phyloP scores from a whole-genome alignment of 2,113 vertebrate genomes.

The Arizona elegans region DNA sequence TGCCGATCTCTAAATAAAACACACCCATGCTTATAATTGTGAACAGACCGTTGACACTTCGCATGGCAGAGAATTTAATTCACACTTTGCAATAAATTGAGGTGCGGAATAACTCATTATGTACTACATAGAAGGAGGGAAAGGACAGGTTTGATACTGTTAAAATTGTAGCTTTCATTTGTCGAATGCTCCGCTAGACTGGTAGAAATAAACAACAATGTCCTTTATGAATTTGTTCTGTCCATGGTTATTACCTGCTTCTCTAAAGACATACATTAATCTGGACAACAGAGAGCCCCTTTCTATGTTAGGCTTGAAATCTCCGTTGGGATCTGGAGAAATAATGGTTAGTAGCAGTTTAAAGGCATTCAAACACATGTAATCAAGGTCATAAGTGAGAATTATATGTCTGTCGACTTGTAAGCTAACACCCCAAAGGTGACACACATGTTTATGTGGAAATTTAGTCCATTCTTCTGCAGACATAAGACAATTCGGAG shows the following conservation, averaged over 20 bases:
- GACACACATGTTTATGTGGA: background rate
- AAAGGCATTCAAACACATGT: background rate
- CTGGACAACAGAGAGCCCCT: background rate
- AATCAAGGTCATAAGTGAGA: background rate
- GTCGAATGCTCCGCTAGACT: background rate
- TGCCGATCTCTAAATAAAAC: background rate
- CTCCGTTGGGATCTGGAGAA: background rate
- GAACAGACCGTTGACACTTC: background rate
- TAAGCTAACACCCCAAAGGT: background rate
- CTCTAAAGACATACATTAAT: background rate
- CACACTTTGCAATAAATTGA: conserved; percentile 19
- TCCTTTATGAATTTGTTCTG: background rate
- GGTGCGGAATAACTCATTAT: conserved; percentile 24
- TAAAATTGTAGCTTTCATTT: conserved; percentile 41
- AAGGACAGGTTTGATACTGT: conserved; percentile 29
- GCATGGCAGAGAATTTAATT: conserved; percentile 11
- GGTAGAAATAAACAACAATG: background rate
- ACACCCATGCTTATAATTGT: background rate
- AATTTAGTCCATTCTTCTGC: background rate
- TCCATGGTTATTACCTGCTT: background rate
- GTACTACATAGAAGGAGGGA: conserved; percentile 24
- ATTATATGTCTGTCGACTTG: background rate
- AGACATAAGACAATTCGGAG: background rate
- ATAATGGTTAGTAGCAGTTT: background rate
- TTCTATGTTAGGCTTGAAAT: background rate